These are phyloP conservation scores for Cepaea hortensis DNA, from an alignment of 2,888 invertebrate species.

Conservation along the genomic window DNA sequence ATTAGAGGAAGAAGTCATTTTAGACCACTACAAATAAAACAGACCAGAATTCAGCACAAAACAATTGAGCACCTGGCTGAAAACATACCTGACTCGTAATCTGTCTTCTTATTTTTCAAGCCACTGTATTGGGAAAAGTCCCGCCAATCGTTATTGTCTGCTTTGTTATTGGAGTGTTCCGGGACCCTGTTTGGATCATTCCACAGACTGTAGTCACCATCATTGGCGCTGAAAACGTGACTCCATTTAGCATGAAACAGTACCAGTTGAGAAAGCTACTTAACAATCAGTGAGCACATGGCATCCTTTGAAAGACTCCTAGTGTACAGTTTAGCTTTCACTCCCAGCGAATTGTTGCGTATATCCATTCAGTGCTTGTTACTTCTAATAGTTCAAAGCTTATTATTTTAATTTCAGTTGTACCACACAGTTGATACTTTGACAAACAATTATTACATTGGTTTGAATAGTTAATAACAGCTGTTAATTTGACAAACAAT, in stretches of 20 bases:
- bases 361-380: no score
- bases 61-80: neutral
- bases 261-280: neutral
- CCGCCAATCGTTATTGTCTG: neutral
- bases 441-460: no score
- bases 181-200: neutral
- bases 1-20: no score
- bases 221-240: neutral
- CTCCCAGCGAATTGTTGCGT: no score
- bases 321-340: no score
- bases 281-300: no score
- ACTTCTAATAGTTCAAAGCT: no score
- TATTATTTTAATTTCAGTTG: no score
- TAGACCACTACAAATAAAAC: constrained; percentile 3
- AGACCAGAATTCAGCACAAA: neutral
- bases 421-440: no score
- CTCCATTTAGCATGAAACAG: neutral
- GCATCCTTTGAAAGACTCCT: no score
- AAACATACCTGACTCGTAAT: neutral
- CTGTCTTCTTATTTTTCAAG: neutral
- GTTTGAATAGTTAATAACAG: no score
- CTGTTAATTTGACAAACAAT: no score
- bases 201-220: neutral
- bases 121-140: neutral
- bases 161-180: neutral